Evolutionary conservation across 30 jellyfish, hydroid and myxozoan species (phyloP).

Genomic region (Aurelia aurita): DNA sequence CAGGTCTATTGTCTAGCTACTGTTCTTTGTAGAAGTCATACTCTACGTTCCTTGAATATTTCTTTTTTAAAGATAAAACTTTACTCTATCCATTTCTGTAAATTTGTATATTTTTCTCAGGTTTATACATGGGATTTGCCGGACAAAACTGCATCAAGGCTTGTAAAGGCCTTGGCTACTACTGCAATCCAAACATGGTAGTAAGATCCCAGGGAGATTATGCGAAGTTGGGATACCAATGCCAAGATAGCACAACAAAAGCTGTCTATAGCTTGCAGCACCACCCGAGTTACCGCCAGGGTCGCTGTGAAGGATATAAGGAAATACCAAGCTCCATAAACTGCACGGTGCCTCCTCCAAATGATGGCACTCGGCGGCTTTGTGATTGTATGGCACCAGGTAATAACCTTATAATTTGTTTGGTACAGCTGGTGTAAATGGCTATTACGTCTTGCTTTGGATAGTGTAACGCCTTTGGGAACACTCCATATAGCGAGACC

Average conservation of each 20-base stretch:
- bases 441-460: no score
- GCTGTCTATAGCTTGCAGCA: constrained; percentile 29
- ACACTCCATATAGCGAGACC: no score
- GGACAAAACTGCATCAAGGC: constrained; percentile 52
- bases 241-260: constrained; percentile 37
- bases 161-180: constrained; percentile 13
- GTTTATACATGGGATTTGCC: not conserved
- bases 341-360: constrained; percentile 46
- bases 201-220: constrained; percentile 9
- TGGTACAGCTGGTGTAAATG: no score
- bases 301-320: constrained; percentile 60
- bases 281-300: constrained; percentile 59
- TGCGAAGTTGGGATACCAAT: constrained; percentile 21
- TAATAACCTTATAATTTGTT: not conserved
- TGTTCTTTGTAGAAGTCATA: no score
- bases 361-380: constrained; percentile 63
- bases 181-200: constrained; percentile 30
- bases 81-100: not conserved
- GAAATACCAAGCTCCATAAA: constrained; percentile 24
- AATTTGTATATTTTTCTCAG: not conserved
- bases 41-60: no score
- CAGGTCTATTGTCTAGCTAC: no score
- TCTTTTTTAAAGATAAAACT: no score
- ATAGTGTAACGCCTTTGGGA: no score
- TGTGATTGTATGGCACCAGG: constrained; percentile 74